These are phyloP conservation scores for Cossypha heuglini DNA, from an alignment of 2,797 vertebrate genomes.

Conservation along the genomic window DNA sequence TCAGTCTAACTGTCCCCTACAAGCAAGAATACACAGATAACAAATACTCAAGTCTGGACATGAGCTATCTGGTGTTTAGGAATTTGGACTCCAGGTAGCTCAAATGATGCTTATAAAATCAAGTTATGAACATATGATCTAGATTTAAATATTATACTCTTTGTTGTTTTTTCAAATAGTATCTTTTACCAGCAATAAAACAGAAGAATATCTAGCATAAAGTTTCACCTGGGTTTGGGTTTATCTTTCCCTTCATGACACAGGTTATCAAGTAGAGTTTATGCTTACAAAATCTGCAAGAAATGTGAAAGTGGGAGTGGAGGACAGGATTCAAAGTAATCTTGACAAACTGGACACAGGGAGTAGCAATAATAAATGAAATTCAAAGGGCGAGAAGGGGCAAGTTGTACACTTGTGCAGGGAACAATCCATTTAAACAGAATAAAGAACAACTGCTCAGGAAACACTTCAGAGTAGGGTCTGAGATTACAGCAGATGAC, in stretches of 20 bases:
- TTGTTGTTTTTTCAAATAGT: rapidly evolving
- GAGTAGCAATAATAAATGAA: background rate
- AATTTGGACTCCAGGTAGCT: background rate
- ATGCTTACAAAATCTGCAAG: background rate
- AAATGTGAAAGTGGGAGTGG: background rate
- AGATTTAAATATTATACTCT: background rate
- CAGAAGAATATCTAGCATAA: background rate
- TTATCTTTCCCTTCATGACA: background rate
- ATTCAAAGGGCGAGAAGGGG: background rate
- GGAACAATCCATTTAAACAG: background rate
- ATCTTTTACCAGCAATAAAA: background rate
- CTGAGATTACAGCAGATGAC: background rate
- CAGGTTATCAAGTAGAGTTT: background rate
- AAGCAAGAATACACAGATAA: background rate
- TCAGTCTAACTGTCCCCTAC: background rate
- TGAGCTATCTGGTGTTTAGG: background rate
- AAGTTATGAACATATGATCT: background rate
- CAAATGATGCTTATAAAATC: background rate
- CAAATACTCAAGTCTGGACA: background rate
- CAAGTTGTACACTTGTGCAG: background rate
- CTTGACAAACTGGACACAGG: background rate
- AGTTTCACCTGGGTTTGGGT: background rate
- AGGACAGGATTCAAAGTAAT: background rate
- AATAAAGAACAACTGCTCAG: background rate
- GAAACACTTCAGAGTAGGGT: background rate